Percentiles rank a stretch among this genome's conserved stretches.
These are phyloP conservation scores for Drosophila quadrilineata DNA, from an alignment of 1,140 invertebrate species.

Conservation along the genomic window DNA sequence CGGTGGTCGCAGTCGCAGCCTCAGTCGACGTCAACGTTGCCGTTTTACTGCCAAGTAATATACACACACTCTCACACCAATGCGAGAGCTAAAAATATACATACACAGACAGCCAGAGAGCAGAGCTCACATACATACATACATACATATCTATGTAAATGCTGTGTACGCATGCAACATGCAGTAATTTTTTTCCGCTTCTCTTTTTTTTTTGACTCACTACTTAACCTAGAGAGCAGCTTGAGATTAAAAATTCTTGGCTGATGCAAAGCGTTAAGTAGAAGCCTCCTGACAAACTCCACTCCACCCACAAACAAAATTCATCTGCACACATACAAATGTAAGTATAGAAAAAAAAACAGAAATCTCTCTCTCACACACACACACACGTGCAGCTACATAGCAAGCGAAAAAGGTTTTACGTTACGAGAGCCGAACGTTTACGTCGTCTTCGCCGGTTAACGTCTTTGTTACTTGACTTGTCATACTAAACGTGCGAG, in stretches of 20 bases:
- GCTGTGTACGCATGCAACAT: constrained; percentile 50
- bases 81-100: too few species aligned
- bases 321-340: constrained; percentile 15
- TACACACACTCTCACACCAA: constrained; percentile 10
- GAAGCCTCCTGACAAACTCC: too few species aligned
- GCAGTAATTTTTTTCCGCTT: constrained; percentile 55
- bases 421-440: constrained; percentile 49
- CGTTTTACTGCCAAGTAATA: constrained; percentile 26
- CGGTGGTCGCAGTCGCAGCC: constrained; percentile 63
- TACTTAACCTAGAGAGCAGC: constrained; percentile 70
- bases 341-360: too few species aligned
- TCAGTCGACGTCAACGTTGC: constrained; percentile 22
- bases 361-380: too few species aligned
- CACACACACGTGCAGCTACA: constrained; percentile 5
- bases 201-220: too few species aligned
- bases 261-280: too few species aligned
- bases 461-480: constrained; percentile 57
- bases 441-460: constrained; percentile 48
- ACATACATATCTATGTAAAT: constrained; percentile 3
- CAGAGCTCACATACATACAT: neutral
- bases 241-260: too few species aligned
- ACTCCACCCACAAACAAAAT: neutral
- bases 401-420: constrained; percentile 26
- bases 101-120: too few species aligned
- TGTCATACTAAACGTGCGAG: constrained; percentile 5